Conservation (phyloP, 1,140 invertebrate genomes). For the Drosophila burlai region DNA sequence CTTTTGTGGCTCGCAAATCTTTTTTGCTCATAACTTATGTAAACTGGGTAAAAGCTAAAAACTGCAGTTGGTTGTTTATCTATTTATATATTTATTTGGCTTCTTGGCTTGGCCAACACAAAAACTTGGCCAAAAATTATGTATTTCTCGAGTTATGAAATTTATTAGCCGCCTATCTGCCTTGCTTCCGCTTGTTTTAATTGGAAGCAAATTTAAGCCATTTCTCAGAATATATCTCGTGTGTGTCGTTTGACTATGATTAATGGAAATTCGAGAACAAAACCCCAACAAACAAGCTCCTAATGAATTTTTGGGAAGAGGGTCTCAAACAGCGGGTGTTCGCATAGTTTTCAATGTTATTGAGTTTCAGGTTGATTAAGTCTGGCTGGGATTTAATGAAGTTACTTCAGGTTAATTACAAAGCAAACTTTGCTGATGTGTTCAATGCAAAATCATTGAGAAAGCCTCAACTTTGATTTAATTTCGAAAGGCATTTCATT, state of each 20-base stretch:
- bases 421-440: constrained; percentile 22
- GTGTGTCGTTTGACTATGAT: constrained; percentile 43
- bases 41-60: not conserved
- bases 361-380: constrained; percentile 33
- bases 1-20: constrained; percentile 46
- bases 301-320: constrained; percentile 8
- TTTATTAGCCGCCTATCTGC: constrained; percentile 35
- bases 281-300: constrained; percentile 4
- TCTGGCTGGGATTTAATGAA: constrained; percentile 28
- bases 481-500: constrained; percentile 32
- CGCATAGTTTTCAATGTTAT: constrained; percentile 32
- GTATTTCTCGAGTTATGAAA: constrained; percentile 41
- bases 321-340: constrained; percentile 15
- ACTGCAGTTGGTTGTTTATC: constrained; percentile 22
- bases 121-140: constrained; percentile 26
- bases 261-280: constrained; percentile 38
- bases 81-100: constrained; percentile 19
- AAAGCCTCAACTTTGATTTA: not conserved
- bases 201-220: constrained; percentile 51
- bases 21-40: constrained; percentile 15
- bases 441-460: constrained; percentile 24
- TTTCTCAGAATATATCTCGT: constrained; percentile 45
- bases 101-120: constrained; percentile 8
- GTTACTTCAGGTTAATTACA: constrained; percentile 43
- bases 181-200: constrained; percentile 39